Evolutionary conservation across 2,113 vertebrate species (phyloP).

Genomic region (Paratilapia polleni): DNA sequence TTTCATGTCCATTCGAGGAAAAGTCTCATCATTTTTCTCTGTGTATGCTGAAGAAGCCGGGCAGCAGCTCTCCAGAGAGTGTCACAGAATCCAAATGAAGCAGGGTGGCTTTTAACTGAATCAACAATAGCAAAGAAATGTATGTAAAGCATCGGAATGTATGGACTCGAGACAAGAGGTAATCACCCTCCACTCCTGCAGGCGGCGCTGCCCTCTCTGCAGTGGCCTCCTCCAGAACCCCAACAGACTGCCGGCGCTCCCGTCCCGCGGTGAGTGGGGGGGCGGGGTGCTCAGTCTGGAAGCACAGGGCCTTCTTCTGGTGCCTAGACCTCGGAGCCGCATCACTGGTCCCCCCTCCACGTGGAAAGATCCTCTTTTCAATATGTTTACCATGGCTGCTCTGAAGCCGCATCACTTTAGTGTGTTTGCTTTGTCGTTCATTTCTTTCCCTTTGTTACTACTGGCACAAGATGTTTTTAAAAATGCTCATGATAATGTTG

Average conservation of each 20-base stretch:
- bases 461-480: conserved; percentile 82
- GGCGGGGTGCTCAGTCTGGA: conserved; percentile 71
- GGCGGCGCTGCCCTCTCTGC: conserved; percentile 53
- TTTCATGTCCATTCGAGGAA: conserved; percentile 68
- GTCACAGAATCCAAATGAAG: conserved; percentile 72
- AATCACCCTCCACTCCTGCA: conserved; percentile 61
- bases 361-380: conserved; percentile 64
- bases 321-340: conserved; percentile 75
- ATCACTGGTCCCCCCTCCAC: conserved; percentile 73
- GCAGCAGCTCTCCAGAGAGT: conserved; percentile 61
- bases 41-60: conserved; percentile 50
- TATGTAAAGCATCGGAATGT: conserved; percentile 80
- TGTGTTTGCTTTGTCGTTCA: conserved; percentile 63
- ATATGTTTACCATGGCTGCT: conserved; percentile 73
- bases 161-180: conserved; percentile 71
- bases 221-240: conserved; percentile 63
- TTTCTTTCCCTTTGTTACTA: conserved; percentile 79
- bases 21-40: conserved; percentile 48
- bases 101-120: conserved; percentile 84
- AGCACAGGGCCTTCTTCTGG: conserved; percentile 80
- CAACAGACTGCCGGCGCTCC: conserved; percentile 51
- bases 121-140: conserved; percentile 77
- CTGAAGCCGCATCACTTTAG: conserved; percentile 54
- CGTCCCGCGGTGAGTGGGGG: neutral
- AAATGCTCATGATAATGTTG: conserved; percentile 82